Evolutionary conservation across 1,140 invertebrate genomes (phyloP), one percentile per base, ranked within the genome.

Genomic region (Phocides pigmalion): DNA sequence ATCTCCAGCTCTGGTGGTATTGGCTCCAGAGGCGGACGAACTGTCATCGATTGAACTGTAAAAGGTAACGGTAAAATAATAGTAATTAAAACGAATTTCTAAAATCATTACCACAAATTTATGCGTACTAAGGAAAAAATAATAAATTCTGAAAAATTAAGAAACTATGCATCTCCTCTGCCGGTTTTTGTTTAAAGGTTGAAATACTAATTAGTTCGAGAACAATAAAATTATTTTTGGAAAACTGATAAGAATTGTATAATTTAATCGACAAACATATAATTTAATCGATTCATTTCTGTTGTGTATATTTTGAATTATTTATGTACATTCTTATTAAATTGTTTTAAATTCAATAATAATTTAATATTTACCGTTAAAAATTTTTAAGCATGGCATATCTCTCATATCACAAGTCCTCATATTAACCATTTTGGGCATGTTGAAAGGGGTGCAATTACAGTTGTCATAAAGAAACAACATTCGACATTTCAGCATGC

Each of bases 401-500:
- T 92, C 90, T 9, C 76, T 77, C 70, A 92, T 79, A 39, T 92
- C 82, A 53, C 91, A 92, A 0, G 84, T 91, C 25, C 90, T 88
- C 8, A 82, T 81, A 25, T 86, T 79, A 2, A 64, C 54, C 32
- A 91, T 84, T 54, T 90, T 81, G 0, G 91, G 92, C 79, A 93
- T 74, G 65, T 91, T 92, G 41, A 93, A 93, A 0, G 93, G 93
- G 11, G 93, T 84, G 44, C 93, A 94, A 11, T 91, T 91, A 49
- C 93, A 94, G n/a, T 91, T 78, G 1, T 81, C 80, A 0, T 89
- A 72, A 11, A 93, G 74, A 62, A 93, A 93, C 4, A 85, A 72
- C 72, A 93, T 89, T 14, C 92, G 79, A 50, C 93, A 94, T 50
- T 92, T 91, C 11, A 93, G 82, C 58, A 93, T 82, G 58, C 93